Evolutionary conservation across 1,140 invertebrate species (phyloP).

Genomic region (Tachypleus tridentatus): DNA sequence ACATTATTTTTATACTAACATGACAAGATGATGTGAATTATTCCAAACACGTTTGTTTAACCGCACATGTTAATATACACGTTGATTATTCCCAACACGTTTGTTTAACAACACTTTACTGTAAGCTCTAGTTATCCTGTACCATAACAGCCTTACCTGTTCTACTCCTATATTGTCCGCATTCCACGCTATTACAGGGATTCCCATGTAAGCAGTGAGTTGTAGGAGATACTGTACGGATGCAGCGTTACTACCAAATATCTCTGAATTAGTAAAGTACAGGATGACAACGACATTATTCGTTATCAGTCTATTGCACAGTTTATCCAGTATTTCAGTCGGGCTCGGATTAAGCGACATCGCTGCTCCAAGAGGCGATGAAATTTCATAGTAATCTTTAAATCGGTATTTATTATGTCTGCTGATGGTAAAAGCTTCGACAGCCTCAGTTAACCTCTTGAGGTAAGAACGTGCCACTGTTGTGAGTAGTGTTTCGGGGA

Average conservation of each 20-base stretch:
- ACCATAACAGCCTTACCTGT: constrained; percentile 38
- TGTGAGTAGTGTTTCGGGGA: constrained; percentile 58
- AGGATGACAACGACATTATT: constrained; percentile 80
- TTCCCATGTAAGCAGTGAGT: constrained; percentile 66
- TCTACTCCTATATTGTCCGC: constrained; percentile 77
- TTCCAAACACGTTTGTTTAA: too few relatives aligned
- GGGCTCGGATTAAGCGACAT: constrained; percentile 51
- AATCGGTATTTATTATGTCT: constrained; percentile 26
- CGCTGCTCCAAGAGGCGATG: background rate
- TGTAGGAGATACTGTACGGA: constrained; percentile 87
- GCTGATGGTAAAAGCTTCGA: constrained; percentile 44
- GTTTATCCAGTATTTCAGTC: constrained; percentile 46
- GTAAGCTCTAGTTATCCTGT: background rate
- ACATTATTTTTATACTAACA: too few relatives aligned
- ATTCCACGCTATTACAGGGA: constrained; percentile 83
- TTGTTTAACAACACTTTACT: too few relatives aligned
- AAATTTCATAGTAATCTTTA: constrained; percentile 2
- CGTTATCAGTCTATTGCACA: constrained; percentile 75
- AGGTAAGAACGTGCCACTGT: constrained; percentile 50
- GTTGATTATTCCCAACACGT: too few relatives aligned
- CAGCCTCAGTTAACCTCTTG: constrained; percentile 48
- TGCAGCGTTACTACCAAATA: constrained; percentile 70
- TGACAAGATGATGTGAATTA: too few relatives aligned
- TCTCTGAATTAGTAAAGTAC: constrained; percentile 84
- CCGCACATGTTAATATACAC: too few relatives aligned